Conservation (phyloP, 2,113 vertebrate genomes). For the Ariopsis seemanni region DNA sequence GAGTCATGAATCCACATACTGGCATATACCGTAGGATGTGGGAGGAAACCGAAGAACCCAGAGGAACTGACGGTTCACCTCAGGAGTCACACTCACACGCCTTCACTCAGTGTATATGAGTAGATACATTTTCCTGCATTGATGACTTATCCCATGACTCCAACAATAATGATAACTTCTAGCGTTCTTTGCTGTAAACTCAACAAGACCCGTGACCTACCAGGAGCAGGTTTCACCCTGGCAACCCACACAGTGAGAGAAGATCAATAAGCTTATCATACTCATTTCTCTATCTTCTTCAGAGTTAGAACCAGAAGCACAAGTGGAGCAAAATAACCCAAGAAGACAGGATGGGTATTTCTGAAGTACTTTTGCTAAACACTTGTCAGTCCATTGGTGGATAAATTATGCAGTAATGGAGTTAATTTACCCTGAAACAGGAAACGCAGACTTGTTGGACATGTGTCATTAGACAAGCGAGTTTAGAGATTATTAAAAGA, state of each 20-base stretch:
- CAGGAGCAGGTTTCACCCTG: background rate
- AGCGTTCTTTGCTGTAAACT: background rate
- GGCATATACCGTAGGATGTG: background rate
- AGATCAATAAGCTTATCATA: background rate
- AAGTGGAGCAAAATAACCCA: background rate
- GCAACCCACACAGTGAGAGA: background rate
- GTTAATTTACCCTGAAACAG: constrained; percentile 10
- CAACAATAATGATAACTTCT: background rate
- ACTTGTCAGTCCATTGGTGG: constrained; percentile 19
- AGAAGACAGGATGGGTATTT: background rate
- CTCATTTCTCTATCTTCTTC: background rate
- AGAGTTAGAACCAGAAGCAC: background rate
- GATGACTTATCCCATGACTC: background rate
- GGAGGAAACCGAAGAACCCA: background rate
- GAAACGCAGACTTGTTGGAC: constrained; percentile 1
- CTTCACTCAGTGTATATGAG: background rate
- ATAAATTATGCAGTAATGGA: constrained; percentile 39
- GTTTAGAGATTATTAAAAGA: constrained; percentile 33
- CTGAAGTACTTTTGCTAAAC: constrained; percentile 3
- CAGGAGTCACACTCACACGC: too few relatives aligned
- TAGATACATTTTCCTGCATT: background rate
- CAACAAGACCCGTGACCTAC: background rate
- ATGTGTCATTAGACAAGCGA: constrained; percentile 25
- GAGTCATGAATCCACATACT: too few relatives aligned
- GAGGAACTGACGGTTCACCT: background rate